A percentile compares a stretch with the other conserved stretches of the same genome.
Conservation (phyloP, 2,797 vertebrate species). For the Neostethus bicornis region DNA sequence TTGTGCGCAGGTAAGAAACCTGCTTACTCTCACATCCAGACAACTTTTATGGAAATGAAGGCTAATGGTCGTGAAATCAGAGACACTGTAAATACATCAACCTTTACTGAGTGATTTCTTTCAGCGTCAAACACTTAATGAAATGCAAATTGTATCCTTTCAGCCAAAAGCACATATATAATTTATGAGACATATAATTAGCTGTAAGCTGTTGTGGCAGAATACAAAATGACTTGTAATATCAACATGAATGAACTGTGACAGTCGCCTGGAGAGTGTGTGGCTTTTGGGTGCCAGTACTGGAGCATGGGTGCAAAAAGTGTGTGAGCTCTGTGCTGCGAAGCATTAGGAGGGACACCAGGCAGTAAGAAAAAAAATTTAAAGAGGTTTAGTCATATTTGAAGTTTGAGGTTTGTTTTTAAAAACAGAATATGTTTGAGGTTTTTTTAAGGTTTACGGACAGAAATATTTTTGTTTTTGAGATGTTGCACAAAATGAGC, state of each 20-base stretch:
- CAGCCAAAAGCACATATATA: conserved; percentile 57
- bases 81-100: conserved; percentile 45
- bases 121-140: conserved; percentile 48
- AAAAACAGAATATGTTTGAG: neutral
- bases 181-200: conserved; percentile 72
- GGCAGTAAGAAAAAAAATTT: conserved; percentile 44
- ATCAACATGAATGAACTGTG: conserved; percentile 69
- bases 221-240: conserved; percentile 70
- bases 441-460: neutral
- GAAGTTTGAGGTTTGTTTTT: conserved; percentile 27
- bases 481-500: conserved; percentile 3
- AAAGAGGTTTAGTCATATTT: neutral
- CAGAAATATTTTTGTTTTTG: conserved; percentile 2
- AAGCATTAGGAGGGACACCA: conserved; percentile 55
- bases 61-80: conserved; percentile 29
- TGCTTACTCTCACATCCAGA: conserved; percentile 12
- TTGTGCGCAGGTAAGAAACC: conserved; percentile 76
- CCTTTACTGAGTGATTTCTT: conserved; percentile 44
- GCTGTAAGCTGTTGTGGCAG: conserved; percentile 71
- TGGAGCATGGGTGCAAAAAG: conserved; percentile 33
- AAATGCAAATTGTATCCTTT: conserved; percentile 65
- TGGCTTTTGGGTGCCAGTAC: conserved; percentile 26
- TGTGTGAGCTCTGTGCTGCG: conserved; percentile 45
- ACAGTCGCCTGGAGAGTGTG: conserved; percentile 57
- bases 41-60: conserved; percentile 25